phyloP scores from a whole-genome alignment of 2,888 invertebrate species.

The Aelia acuminata region DNA sequence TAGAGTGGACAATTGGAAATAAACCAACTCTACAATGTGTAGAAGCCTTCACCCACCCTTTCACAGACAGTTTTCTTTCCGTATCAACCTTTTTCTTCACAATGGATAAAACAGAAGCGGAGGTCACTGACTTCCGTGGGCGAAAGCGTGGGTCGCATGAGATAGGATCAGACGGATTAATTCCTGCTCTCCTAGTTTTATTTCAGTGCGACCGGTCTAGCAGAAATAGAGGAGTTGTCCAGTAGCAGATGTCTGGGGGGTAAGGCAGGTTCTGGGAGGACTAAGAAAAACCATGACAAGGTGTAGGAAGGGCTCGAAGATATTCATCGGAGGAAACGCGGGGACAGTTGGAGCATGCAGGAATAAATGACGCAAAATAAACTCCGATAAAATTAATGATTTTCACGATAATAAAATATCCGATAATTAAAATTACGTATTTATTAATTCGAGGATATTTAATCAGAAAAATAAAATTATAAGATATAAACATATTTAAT shows the following conservation, averaged over 20 bases:
- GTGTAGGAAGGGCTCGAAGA: slow-evolving; percentile 14
- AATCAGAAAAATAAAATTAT: too few species aligned
- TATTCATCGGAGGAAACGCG: not conserved
- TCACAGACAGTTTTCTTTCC: not conserved
- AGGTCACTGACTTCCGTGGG: slow-evolving; percentile 35
- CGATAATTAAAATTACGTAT: too few species aligned
- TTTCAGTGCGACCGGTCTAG: slow-evolving; percentile 22
- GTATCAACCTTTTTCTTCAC: not conserved
- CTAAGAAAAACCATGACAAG: not conserved
- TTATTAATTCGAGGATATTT: too few species aligned
- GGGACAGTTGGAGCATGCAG: not conserved
- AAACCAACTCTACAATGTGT: too few species aligned
- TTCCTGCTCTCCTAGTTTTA: slow-evolving; percentile 34
- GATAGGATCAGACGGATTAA: slow-evolving; percentile 40
- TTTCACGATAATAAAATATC: too few species aligned
- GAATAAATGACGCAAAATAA: not conserved
- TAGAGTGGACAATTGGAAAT: too few species aligned
- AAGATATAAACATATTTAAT: too few species aligned
- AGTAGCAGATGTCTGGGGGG: slow-evolving; percentile 20
- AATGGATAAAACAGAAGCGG: not conserved
- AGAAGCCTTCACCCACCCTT: not conserved
- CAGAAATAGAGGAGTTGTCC: slow-evolving; percentile 29
- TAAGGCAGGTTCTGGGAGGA: not conserved
- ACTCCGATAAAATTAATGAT: too few species aligned
- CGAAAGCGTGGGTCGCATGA: slow-evolving; percentile 17